Base-by-base conservation (phyloP, 2,113 vertebrate species). In the Brachypteracias leptosomus region DNA sequence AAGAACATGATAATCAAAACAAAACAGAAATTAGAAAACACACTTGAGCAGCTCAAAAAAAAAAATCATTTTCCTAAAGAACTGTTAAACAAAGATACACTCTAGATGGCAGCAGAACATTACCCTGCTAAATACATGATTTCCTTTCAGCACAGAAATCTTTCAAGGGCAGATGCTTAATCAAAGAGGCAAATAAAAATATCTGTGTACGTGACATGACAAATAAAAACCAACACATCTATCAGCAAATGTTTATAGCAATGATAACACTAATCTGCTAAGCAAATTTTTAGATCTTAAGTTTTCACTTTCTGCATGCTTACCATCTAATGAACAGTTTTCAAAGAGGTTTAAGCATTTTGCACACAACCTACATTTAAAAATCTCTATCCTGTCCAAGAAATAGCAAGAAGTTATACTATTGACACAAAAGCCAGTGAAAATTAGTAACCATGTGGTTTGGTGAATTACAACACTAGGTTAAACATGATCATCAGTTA, bases 61-160 rank as follows among this genome's bases (percentile, higher is more conserved):
- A 28, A 52, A 28, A 54, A 29, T 54, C 20, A 3, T 11, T 40
- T 10, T 29, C 18, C 22, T 52, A 6, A 73, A 78, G 65, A 86
- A 25, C 46, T 74, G 38, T 29, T 70, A 58, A 62, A 51, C 46
- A 61, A 84, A 54, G 10, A 59, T 4, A 59, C 33, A 73, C 97
- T 95, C 95, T 96, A 97, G 97, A 76, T 96, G 96, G 97, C 97
- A 97, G 97, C 67, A 97, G 68, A 97, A 92, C 61, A 79, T 85
- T 67, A 85, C 16, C 15, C 31, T 89, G 22, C 44, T 81, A 74
- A 74, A 75, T 3, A 51, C 8, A 61, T 1, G 1, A 42, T 7
- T 42, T 65, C 13, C 11, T 62, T 75, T 66, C 28, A 46, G 40
- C 16, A 78, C 6, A 85, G 24, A 85, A 85, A 44, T 40, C 38